These are phyloP conservation scores for Rafetus swinhoei DNA, from an alignment of 2,113 vertebrate genomes.

Conservation along the genomic window DNA sequence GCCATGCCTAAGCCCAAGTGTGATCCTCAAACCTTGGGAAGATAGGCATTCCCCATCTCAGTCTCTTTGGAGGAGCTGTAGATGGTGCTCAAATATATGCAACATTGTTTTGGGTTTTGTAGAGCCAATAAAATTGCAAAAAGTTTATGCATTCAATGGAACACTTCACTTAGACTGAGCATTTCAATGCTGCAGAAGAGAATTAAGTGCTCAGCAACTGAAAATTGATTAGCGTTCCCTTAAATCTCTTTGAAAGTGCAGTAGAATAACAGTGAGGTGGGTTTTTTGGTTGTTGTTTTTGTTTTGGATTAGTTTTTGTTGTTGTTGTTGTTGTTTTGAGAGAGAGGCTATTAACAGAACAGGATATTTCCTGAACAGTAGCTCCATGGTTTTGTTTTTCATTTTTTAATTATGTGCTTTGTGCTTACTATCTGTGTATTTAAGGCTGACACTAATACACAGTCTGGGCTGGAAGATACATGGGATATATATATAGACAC, in stretches of 20 bases:
- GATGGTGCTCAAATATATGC: background rate
- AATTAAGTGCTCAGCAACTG: background rate
- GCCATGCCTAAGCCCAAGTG: background rate
- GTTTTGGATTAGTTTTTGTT: no score
- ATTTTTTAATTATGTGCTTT: background rate
- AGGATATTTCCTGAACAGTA: background rate
- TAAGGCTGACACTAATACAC: background rate
- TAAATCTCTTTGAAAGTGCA: background rate
- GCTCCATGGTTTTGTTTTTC: background rate
- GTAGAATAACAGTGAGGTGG: background rate
- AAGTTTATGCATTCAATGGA: background rate
- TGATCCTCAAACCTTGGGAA: background rate
- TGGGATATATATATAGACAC: background rate
- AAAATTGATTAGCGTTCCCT: background rate
- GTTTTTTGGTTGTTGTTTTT: no score
- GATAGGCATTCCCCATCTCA: background rate
- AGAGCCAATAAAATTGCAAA: background rate
- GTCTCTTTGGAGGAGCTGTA: background rate
- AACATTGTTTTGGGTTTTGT: no score
- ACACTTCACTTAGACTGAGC: background rate
- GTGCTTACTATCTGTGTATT: background rate
- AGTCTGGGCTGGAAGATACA: constrained; percentile 2
- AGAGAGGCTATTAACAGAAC: background rate
- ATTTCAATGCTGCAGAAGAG: background rate
- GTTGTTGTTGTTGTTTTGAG: background rate